Base-by-base conservation (phyloP, 1,140 invertebrate species). In the Danaus plexippus region DNA sequence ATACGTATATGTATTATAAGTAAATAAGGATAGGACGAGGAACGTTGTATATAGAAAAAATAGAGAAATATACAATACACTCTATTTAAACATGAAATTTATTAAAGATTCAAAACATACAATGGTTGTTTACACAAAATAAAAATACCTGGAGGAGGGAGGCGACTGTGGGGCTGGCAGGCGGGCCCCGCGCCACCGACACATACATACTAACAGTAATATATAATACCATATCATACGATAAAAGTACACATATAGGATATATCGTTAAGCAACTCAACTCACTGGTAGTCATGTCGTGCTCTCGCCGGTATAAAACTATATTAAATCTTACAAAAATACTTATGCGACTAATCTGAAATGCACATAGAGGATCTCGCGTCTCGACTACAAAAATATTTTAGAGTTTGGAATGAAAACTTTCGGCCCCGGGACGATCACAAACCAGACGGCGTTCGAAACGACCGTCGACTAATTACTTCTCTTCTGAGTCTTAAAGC, bases 401-500 rank as follows among this genome's bases (percentile, higher is more conserved):
- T 67, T 80, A 32, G 77, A 85, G 82, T 86, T 83, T 87, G 86
- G 85, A 88, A 87, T 87, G 86, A 85, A 85, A 83, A 77, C 73
- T 77, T 82, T 82, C 75, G 77, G 80, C 75, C 81, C 71, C 66
- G 64, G 73, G 80, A 77, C 68, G 58, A 78, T 77, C 75, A 78
- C 75, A 78, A 69, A 71, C 60, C 57, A 71, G 61, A 72, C 66
- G 77, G 73, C 75, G 77, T 80, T 69, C 54, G 66, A 49, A 80
- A 80, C 74, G 74, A 77, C 75, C 72, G 68, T 77, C 66, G 71
- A 71, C 71, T 83, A 85, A 73, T 76, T 80, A 72, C 75, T 88
- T 77, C 83, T 85, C 80, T 96, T 96, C 88, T 95, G 95, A 74
- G 95, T 97, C 90, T 97, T 98, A 91, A 99, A 99, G 86, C 96